Conservation (phyloP, 2,888 invertebrate species). For the Rhingia campestris region DNA sequence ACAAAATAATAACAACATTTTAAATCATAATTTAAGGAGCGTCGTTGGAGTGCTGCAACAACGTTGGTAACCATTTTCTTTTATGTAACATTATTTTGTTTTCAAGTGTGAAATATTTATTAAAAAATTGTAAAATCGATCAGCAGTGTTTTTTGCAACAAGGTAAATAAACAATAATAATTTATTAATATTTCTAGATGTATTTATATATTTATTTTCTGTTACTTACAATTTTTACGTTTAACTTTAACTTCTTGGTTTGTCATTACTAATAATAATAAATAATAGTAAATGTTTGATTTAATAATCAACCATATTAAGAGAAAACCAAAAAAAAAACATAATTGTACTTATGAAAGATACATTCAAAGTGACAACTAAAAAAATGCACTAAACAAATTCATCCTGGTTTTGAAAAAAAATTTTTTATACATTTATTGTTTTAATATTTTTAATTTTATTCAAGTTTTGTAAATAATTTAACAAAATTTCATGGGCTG, state of each 20-base stretch:
- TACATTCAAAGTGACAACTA: constrained; percentile 22
- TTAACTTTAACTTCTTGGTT: constrained; percentile 38
- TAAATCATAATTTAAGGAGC: constrained; percentile 3
- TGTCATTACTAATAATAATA: constrained; percentile 25
- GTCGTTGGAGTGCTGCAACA: constrained; percentile 49
- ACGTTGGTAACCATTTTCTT: constrained; percentile 30
- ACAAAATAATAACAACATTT: constrained; percentile 6
- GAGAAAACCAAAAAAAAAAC: constrained; percentile 4
- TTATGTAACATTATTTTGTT: constrained; percentile 3
- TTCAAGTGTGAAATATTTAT: not conserved
- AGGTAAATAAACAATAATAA: constrained; percentile 64
- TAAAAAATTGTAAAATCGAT: constrained; percentile 15
- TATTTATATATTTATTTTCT: constrained; percentile 20
- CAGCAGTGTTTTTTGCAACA: constrained; percentile 60
- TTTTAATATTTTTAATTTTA: constrained; percentile 23
- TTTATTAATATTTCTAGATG: constrained; percentile 38
- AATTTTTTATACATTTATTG: constrained; percentile 43
- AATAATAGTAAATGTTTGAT: constrained; percentile 36
- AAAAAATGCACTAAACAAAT: constrained; percentile 45
- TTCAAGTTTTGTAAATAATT: constrained; percentile 56
- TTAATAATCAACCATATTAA: constrained; percentile 28
- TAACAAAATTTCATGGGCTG: constrained; percentile 59
- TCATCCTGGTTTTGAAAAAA: constrained; percentile 45
- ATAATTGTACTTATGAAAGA: constrained; percentile 9
- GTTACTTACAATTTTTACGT: constrained; percentile 22